Percentiles rank a stretch among this genome's conserved stretches.
Evolutionary conservation across 1,140 invertebrate genomes (phyloP).

Genomic region (Danaus plexippus): DNA sequence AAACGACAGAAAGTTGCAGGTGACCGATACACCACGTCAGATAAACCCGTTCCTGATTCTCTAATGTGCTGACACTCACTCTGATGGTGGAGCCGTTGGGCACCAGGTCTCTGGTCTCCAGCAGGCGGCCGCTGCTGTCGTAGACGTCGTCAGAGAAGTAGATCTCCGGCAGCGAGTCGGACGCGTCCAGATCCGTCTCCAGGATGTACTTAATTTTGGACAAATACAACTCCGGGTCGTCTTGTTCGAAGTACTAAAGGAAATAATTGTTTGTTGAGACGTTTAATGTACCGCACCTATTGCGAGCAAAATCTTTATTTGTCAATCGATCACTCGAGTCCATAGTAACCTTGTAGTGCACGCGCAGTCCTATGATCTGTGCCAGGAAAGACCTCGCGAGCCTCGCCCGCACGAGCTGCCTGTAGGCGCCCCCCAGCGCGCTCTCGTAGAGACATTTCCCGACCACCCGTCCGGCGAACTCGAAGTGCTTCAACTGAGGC

Average conservation of each 20-base stretch:
- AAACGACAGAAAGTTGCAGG: not conserved
- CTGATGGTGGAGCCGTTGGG: constrained; percentile 78
- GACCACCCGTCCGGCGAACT: constrained; percentile 95
- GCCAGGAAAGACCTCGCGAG: constrained; percentile 95
- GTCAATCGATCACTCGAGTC: too few species aligned
- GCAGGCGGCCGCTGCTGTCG: constrained; percentile 81
- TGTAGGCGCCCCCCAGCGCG: constrained; percentile 87
- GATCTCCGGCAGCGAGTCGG: constrained; percentile 83
- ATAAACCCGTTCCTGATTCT: too few species aligned
- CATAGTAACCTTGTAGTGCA: constrained; percentile 89
- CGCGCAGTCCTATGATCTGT: constrained; percentile 92
- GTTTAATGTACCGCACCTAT: not conserved
- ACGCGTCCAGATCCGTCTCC: constrained; percentile 85
- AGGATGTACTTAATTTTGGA: constrained; percentile 94
- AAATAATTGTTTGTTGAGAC: constrained; percentile 3
- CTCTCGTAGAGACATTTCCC: constrained; percentile 95
- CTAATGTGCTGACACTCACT: constrained; percentile 24
- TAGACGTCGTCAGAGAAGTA: constrained; percentile 93
- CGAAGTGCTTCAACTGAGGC: constrained; percentile 84
- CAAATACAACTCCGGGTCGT: constrained; percentile 93
- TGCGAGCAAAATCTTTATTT: not conserved
- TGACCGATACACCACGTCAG: too few species aligned
- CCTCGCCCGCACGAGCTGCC: constrained; percentile 90
- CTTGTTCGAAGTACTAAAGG: constrained; percentile 93
- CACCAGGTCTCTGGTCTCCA: constrained; percentile 83